phyloP scores from a whole-genome alignment of 2,888 invertebrate species.

The Amiota mariae region DNA sequence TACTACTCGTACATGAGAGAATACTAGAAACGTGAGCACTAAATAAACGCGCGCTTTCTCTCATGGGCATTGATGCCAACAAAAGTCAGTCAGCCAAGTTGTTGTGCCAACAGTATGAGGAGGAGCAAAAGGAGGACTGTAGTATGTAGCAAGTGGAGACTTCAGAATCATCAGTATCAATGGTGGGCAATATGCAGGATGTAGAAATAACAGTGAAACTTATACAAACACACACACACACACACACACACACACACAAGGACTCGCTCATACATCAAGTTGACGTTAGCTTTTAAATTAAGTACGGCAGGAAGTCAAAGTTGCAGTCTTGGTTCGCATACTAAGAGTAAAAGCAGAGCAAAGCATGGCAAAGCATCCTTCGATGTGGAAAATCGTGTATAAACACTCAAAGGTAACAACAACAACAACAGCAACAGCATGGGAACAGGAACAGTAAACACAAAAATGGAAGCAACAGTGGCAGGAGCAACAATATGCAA shows the following conservation, averaged over 20 bases:
- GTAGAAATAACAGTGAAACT: conserved; percentile 4
- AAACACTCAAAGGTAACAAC: background rate
- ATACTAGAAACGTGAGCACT: too few relatives aligned
- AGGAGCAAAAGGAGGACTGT: too few relatives aligned
- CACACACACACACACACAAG: too few relatives aligned
- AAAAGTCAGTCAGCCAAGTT: too few relatives aligned
- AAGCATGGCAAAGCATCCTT: background rate
- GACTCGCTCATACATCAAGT: background rate
- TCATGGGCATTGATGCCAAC: too few relatives aligned
- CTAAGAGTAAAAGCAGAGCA: background rate
- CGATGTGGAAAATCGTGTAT: background rate
- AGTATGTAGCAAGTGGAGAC: too few relatives aligned
- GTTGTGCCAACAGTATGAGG: background rate
- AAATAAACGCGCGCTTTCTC: too few relatives aligned
- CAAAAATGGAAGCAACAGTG: too few relatives aligned
- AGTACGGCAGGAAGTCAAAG: conserved; percentile 17
- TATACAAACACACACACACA: background rate
- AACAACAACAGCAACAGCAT: background rate
- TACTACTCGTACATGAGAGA: too few relatives aligned
- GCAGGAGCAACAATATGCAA: background rate
- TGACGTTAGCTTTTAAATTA: conserved; percentile 30
- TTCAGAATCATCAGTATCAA: too few relatives aligned
- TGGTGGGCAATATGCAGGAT: conserved; percentile 5
- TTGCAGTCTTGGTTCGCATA: background rate
- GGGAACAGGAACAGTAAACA: background rate